phyloP scores from a whole-genome alignment of 2,113 vertebrate genomes.

The Peromyscus californicus region DNA sequence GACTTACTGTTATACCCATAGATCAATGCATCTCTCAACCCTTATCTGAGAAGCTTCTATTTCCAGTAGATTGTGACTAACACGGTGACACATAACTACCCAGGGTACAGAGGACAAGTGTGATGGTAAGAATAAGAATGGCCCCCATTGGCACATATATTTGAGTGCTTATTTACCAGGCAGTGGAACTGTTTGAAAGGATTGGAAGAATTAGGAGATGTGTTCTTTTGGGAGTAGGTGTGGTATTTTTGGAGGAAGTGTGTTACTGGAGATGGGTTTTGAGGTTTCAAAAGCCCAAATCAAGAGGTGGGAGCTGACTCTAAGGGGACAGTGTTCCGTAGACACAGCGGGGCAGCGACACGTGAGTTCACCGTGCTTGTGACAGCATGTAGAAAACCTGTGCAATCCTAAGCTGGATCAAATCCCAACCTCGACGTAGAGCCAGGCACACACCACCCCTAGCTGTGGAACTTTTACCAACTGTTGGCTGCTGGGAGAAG shows the following conservation, averaged over 20 bases:
- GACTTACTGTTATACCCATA: neutral
- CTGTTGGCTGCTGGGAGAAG: too few species aligned
- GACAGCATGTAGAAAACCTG: too few species aligned
- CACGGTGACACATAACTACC: neutral
- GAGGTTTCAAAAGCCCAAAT: neutral
- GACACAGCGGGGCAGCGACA: too few species aligned
- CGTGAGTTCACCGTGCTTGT: too few species aligned
- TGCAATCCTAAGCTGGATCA: too few species aligned
- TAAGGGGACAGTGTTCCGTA: too few species aligned
- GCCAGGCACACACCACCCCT: too few species aligned
- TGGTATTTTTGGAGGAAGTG: neutral
- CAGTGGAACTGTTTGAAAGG: neutral
- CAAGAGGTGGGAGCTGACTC: neutral
- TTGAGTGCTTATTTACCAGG: neutral
- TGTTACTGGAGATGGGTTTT: neutral
- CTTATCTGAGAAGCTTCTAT: neutral
- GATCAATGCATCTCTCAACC: neutral
- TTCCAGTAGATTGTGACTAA: neutral
- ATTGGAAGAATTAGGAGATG: neutral
- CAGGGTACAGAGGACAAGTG: neutral
- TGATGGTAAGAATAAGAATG: neutral
- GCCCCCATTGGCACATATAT: too few species aligned
- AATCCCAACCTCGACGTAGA: too few species aligned
- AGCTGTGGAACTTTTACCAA: too few species aligned
- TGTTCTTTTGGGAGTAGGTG: neutral